phyloP scores from a whole-genome alignment of 2,888 invertebrate genomes.

The Acheta domesticus region DNA sequence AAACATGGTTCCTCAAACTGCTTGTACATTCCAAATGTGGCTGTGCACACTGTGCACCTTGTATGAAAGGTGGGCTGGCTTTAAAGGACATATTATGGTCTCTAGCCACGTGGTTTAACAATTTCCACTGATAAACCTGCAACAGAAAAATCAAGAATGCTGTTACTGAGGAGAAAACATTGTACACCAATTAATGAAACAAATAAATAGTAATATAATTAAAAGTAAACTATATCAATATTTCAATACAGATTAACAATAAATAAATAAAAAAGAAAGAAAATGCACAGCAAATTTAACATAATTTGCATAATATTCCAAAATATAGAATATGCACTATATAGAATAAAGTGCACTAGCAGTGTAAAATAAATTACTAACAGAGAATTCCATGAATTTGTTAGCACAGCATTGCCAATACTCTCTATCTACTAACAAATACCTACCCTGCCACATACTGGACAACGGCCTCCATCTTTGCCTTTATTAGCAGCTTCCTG shows the following conservation, averaged over 20 bases:
- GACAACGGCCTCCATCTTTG: conserved; percentile 91
- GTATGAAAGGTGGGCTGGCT: conserved; percentile 89
- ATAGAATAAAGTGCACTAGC: too few species aligned
- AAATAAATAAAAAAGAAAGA: background rate
- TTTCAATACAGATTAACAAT: background rate
- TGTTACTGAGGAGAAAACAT: background rate
- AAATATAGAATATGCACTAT: too few species aligned
- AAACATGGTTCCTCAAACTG: conserved; percentile 90
- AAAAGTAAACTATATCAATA: background rate
- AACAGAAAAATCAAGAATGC: conserved; percentile 39
- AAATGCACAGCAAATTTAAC: too few species aligned
- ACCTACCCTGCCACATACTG: conserved; percentile 87
- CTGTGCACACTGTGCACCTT: conserved; percentile 92
- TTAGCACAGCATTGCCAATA: too few species aligned
- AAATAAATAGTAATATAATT: conserved; percentile 22
- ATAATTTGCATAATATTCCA: too few species aligned
- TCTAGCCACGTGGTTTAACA: conserved; percentile 85
- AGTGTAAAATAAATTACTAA: too few species aligned
- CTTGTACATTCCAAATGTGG: conserved; percentile 93
- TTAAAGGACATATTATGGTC: conserved; percentile 89
- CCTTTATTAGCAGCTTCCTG: conserved; percentile 93
- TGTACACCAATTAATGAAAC: background rate
- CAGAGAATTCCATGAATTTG: too few species aligned
- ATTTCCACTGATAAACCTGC: conserved; percentile 89
- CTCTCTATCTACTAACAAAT: background rate